Evolutionary conservation across 2,888 invertebrate species (phyloP).

Genomic region (Lissocephala sabroskyi): DNA sequence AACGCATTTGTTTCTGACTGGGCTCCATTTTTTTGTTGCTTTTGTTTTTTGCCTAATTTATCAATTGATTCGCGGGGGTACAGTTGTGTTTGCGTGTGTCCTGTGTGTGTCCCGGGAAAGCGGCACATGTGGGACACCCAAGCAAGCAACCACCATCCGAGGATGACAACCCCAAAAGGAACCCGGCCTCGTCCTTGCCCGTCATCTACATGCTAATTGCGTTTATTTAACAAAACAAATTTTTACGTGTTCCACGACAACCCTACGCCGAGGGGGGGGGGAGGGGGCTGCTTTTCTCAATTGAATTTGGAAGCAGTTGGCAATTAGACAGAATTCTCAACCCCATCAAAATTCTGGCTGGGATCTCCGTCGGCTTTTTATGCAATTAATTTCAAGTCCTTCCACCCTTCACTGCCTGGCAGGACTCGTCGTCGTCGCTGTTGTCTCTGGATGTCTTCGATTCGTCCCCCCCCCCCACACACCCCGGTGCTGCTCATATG

Average conservation of each 20-base stretch:
- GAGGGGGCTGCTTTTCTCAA: background rate
- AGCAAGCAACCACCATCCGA: conserved; percentile 31
- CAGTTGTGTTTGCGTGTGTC: too few species aligned
- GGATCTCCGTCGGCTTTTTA: conserved; percentile 30
- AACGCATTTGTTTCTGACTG: background rate
- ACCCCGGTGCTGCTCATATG: conserved; percentile 35
- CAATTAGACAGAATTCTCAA: conserved; percentile 34
- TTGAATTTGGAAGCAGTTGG: conserved; percentile 31
- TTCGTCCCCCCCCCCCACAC: conserved; percentile 19
- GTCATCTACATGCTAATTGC: conserved; percentile 51
- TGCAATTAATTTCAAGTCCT: conserved; percentile 61
- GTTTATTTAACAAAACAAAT: conserved; percentile 62
- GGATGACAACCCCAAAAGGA: background rate
- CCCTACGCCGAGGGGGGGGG: conserved; percentile 8
- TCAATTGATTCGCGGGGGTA: background rate
- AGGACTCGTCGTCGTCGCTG: too few species aligned
- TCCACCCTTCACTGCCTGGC: conserved; percentile 25
- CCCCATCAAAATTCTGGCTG: background rate
- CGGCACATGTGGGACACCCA: background rate
- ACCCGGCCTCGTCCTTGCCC: too few species aligned
- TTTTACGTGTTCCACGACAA: too few species aligned
- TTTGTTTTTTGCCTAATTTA: background rate
- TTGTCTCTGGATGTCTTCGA: too few species aligned
- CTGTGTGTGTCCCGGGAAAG: too few species aligned
- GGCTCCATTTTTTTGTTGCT: background rate